Evolutionary conservation across 2,888 invertebrate species (phyloP).

Genomic region (Amblyteles armatorius): DNA sequence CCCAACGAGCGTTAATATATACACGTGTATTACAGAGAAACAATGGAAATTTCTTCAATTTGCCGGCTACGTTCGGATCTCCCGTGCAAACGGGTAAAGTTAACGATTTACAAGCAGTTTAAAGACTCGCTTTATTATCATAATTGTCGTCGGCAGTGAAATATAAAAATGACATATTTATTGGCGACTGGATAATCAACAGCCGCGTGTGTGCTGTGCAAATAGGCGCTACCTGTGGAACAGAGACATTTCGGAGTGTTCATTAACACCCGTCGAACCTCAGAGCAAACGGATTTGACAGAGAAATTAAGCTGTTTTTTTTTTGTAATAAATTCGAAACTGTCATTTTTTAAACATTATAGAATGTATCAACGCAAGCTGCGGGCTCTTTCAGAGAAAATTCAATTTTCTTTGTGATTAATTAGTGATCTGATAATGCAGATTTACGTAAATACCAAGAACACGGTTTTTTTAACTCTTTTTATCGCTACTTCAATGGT

Average conservation of each 20-base stretch:
- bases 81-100: neutral
- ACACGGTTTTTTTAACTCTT: no score
- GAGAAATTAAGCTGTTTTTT: no score
- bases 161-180: constrained; percentile 28
- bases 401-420: no score
- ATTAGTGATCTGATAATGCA: no score
- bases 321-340: no score
- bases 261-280: neutral
- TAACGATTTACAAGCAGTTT: neutral
- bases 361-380: no score
- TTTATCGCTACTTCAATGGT: neutral
- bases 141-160: neutral
- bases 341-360: no score
- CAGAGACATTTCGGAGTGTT: neutral
- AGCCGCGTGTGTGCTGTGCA: neutral
- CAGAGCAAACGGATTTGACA: no score
- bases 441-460: no score
- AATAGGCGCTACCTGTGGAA: neutral
- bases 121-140: neutral
- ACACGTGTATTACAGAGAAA: neutral
- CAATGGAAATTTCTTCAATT: constrained; percentile 16
- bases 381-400: no score
- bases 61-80: neutral
- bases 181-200: neutral
- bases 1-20: neutral